Conservation (phyloP, 2,797 vertebrate species). For the Emydoidea blandingii region DNA sequence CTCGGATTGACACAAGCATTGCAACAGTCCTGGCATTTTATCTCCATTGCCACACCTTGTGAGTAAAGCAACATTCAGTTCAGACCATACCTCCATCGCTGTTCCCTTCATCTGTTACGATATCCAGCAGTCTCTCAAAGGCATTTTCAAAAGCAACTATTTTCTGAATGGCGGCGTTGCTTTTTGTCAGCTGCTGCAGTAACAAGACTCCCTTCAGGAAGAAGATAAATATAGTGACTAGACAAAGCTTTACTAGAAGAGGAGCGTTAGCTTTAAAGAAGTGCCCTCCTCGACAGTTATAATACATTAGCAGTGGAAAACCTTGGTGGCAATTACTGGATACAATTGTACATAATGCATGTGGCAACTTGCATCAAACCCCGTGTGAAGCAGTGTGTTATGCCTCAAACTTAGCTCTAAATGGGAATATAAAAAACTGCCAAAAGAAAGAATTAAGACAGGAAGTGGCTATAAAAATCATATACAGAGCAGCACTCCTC, state of each 20-base stretch:
- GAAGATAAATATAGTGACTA: not conserved
- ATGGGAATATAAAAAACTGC: not conserved
- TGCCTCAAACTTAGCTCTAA: rapidly evolving
- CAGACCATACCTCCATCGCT: conserved; percentile 92
- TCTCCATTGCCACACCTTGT: not conserved
- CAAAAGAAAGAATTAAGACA: not conserved
- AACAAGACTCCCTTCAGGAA: conserved; percentile 89
- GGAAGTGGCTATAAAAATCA: not conserved
- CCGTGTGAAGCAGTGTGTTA: rapidly evolving
- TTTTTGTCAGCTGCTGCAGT: conserved; percentile 96
- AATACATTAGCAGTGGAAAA: not conserved
- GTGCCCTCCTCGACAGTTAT: not conserved
- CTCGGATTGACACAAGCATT: not conserved
- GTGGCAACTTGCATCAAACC: rapidly evolving
- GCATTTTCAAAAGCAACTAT: conserved; percentile 99
- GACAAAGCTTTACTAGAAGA: not conserved
- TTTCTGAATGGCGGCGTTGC: conserved; percentile 98
- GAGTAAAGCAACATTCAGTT: not conserved
- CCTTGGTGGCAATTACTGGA: not conserved
- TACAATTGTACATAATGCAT: rapidly evolving
- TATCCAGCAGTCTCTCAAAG: conserved; percentile 96
- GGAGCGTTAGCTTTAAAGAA: not conserved
- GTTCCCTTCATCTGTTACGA: conserved; percentile 96
- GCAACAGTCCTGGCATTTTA: not conserved
- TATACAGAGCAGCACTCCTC: not conserved